These are phyloP conservation scores for Tautogolabrus adspersus DNA, from an alignment of 2,113 vertebrate genomes.

Conservation along the genomic window DNA sequence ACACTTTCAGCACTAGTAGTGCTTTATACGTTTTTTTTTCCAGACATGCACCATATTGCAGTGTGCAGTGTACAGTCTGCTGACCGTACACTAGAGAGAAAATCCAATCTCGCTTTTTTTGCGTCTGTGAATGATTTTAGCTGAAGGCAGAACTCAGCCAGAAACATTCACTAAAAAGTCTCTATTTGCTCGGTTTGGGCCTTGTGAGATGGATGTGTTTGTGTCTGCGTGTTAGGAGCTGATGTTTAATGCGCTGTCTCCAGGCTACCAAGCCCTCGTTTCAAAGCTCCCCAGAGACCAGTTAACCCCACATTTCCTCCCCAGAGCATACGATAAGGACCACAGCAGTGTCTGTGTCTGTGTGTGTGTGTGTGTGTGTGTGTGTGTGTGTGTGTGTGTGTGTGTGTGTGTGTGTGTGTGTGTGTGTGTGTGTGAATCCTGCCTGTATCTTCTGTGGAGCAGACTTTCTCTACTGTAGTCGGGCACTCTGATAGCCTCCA, in stretches of 20 bases:
- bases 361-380: too few species aligned
- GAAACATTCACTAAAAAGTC: slow-evolving; percentile 27
- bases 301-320: slow-evolving; percentile 78
- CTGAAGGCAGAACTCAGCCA: neutral
- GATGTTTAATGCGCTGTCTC: slow-evolving; percentile 56
- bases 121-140: neutral
- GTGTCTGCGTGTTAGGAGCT: slow-evolving; percentile 52
- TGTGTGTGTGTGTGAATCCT: slow-evolving; percentile 20
- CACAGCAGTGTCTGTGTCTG: slow-evolving; percentile 14
- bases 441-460: slow-evolving; percentile 48
- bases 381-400: too few species aligned
- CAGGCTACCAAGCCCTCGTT: slow-evolving; percentile 57
- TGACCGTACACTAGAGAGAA: too few species aligned
- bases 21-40: too few species aligned
- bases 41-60: too few species aligned
- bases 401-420: too few species aligned
- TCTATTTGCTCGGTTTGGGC: slow-evolving; percentile 49
- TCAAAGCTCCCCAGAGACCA: slow-evolving; percentile 60
- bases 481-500: slow-evolving; percentile 66
- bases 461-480: slow-evolving; percentile 51
- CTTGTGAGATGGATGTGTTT: slow-evolving; percentile 42
- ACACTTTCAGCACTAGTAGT: too few species aligned
- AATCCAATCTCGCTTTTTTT: neutral
- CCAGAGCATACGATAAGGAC: slow-evolving; percentile 51
- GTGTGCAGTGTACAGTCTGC: too few species aligned